Evolutionary conservation across 2,888 invertebrate species (phyloP), one percentile per base, ranked within the genome.

Genomic region (Lasioglossum marginatum): DNA sequence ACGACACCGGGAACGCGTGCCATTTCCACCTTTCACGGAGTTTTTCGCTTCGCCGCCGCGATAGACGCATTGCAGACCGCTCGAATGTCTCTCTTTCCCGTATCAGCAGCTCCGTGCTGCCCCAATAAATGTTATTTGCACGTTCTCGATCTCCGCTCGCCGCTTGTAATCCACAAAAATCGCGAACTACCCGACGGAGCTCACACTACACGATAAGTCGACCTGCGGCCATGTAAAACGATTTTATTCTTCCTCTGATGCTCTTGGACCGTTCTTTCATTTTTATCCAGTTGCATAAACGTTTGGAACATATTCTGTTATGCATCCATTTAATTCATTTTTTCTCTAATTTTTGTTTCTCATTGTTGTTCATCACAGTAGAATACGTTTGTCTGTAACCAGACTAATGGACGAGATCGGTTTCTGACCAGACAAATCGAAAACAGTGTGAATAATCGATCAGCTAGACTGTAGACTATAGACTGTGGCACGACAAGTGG

Each of bases 1-100:
- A 87, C 85, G 87, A 88, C 81, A 79, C 82, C 71, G 68, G 77
- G 86, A 85, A 37, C 83, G 80, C 83, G 83, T 81, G 82, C 82
- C 86, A 40, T 86, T 87, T 86, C 71, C 79, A 86, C 86, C 71
- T 77, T 79, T 57, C 74, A 57, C 77, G 10, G 70, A 79, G 70
- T 83, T 87, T 83, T 77, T 60, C 34, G 66, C 34, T 37, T n/a
- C 19, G 14, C 19, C n/a, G 14, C n/a, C 27, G n/a, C 37, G 63
- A 86, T 81, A 68, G 85, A 85, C 85, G 86, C 78, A 86, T 57
- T 81, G 81, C 81, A 77, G 85, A 74, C 27, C 84, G 31, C 27
- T 48, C 71, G 57, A 71, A 81, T 48, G 81, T 79, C 81, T 85
- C 85, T 77, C 52, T 81, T 77, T 81, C 70, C 34, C 43, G 23